Evolutionary conservation across 1,140 invertebrate genomes (phyloP).

Genomic region (Parapsyche elsis): DNA sequence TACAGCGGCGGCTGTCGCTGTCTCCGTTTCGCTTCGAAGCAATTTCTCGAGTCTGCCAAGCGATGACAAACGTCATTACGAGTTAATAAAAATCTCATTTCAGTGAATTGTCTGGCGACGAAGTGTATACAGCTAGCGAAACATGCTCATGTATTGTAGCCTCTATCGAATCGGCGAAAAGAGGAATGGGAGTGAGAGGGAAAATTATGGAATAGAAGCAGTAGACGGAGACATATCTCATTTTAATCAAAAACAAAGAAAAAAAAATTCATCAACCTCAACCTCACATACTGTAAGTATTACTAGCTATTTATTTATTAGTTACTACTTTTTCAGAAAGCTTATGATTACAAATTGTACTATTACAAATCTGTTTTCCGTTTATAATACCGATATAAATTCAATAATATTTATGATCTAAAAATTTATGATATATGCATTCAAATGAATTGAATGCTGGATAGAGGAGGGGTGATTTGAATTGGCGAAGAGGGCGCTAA

Average conservation of each 20-base stretch:
- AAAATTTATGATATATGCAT: constrained; percentile 2
- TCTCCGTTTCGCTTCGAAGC: constrained; percentile 41
- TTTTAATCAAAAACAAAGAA: too few relatives aligned
- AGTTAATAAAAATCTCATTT: constrained; percentile 57
- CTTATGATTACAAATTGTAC: too few relatives aligned
- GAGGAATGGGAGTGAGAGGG: neutral
- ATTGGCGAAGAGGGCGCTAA: neutral
- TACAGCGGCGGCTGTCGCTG: neutral
- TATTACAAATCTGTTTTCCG: too few relatives aligned
- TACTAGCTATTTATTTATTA: too few relatives aligned
- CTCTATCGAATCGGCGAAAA: too few relatives aligned
- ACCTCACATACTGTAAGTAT: too few relatives aligned
- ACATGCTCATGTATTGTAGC: neutral
- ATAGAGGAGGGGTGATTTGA: too few relatives aligned
- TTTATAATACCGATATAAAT: too few relatives aligned
- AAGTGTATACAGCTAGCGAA: constrained; percentile 33
- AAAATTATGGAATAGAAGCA: neutral
- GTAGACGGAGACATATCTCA: too few relatives aligned
- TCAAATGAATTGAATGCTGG: neutral
- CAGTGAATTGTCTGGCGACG: constrained; percentile 49
- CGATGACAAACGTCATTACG: constrained; percentile 57
- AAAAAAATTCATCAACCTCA: too few relatives aligned
- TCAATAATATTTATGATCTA: neutral
- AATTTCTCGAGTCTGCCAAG: constrained; percentile 55
- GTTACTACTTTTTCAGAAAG: too few relatives aligned